Evolutionary conservation across 2,797 vertebrate genomes (phyloP), one percentile per base, ranked within the genome.

Genomic region (Manis javanica): DNA sequence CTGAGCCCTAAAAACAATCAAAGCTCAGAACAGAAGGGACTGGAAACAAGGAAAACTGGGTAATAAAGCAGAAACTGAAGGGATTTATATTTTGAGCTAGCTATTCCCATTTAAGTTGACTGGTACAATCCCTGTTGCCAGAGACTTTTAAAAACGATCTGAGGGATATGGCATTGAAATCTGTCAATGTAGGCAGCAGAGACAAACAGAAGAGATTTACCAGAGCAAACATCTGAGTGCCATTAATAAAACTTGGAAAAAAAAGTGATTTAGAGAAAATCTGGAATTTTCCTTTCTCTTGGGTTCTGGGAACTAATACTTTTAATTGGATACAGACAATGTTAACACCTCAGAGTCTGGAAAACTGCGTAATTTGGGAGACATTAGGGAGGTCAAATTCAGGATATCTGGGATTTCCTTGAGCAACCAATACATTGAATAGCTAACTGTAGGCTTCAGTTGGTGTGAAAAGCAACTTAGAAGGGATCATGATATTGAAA

Each of bases 21-120:
- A 79, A 95, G 26, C 31, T 94, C 42, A 74, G 55, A 95, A 87
- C 75, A 96, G 90, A 96, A 94, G 64, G 86, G 63, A 16, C n/a
- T 84, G 71, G 31, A 74, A 93, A 79, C 31, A 95, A 89, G 59
- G 39, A 26, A 77, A 85, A 1, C 18, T 68, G 59, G 34, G 26
- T 69, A 93, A 82, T 85, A 81, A 87, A 15, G 18, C 26, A 93
- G 49, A 94, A 87, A 90, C 14, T 34, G 21, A 39, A 71, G 34
- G 66, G 31, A 89, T 87, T 91, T 89, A 34, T 29, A 89, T 42
- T 89, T 19, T 83, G 26, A 66, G 2, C 34, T 66, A 86, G 87
- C 57, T 75, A 66, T 83, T 66, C n/a, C 49, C 71, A 72, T 16
- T 59, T 19, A 77, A 87, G 66, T 6, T 72, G 42, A 10, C 16